phyloP scores from a whole-genome alignment of 1,140 invertebrate species.

The Drosophila littoralis region DNA sequence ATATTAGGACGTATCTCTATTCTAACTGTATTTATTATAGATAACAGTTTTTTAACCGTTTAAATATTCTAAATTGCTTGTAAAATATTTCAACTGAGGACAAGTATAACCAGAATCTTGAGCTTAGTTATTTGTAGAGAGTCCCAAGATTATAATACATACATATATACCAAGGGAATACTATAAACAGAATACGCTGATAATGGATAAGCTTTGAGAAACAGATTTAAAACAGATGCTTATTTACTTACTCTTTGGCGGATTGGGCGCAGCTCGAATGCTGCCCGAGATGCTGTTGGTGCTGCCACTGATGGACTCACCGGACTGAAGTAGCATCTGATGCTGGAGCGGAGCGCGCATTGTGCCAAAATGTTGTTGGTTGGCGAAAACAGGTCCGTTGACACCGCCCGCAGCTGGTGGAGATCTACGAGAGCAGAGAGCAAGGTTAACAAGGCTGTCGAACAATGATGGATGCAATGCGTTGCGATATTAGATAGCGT shows the following conservation, averaged over 20 bases:
- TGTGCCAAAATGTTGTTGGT: conserved; percentile 80
- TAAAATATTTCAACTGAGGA: too few species aligned
- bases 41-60: too few species aligned
- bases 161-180: too few species aligned
- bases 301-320: conserved; percentile 60
- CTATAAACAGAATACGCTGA: too few species aligned
- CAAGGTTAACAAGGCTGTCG: not conserved
- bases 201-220: not conserved
- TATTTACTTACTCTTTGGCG: conserved; percentile 71
- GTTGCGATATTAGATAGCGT: not conserved
- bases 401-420: conserved; percentile 66
- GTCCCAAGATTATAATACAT: too few species aligned
- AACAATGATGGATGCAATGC: not conserved
- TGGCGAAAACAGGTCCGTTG: conserved; percentile 73
- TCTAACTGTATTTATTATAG: too few species aligned
- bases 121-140: too few species aligned
- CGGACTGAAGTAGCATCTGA: conserved; percentile 51
- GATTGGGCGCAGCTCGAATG: conserved; percentile 72
- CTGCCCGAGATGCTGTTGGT: conserved; percentile 63
- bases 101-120: too few species aligned
- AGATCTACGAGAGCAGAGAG: conserved; percentile 54
- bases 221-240: too few species aligned
- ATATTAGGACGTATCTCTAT: too few species aligned
- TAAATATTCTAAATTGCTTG: too few species aligned
- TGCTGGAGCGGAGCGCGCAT: conserved; percentile 71